Percentiles rank a stretch among this genome's conserved stretches.
Evolutionary conservation across 2,797 vertebrate species (phyloP).

Genomic region (Tragopan temminckii): DNA sequence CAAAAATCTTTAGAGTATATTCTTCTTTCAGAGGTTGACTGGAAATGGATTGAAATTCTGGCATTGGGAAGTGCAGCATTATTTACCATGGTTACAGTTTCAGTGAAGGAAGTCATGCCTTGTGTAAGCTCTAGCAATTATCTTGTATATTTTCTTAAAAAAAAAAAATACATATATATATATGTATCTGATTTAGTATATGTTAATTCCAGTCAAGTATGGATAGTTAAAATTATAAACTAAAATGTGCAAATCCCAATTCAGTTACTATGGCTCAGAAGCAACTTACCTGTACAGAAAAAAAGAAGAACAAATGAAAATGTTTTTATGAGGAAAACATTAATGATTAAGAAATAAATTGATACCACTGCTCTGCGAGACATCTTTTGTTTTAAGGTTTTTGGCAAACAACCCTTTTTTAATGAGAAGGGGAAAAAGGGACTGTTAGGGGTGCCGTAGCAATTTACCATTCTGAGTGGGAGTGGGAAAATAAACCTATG

Average conservation of each 20-base stretch:
- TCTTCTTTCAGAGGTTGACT: conserved; percentile 2
- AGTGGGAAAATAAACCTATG: not conserved
- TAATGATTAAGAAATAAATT: not conserved
- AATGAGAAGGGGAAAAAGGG: not conserved
- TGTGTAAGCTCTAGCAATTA: conserved; percentile 52
- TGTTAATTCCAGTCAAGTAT: conserved; percentile 36
- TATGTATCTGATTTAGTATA: not conserved
- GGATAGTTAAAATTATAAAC: conserved; percentile 38
- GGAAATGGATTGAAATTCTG: conserved; percentile 44
- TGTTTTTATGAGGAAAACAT: conserved; percentile 25
- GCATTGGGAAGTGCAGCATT: not conserved
- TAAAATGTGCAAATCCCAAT: conserved; percentile 51
- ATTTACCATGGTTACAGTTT: conserved; percentile 33
- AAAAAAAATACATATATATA: not conserved
- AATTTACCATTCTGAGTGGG: not conserved
- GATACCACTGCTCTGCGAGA: not conserved
- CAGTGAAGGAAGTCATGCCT: conserved; percentile 34
- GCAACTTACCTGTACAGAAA: not conserved
- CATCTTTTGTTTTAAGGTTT: not conserved
- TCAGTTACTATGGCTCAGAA: conserved; percentile 44
- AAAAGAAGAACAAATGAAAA: conserved; percentile 13
- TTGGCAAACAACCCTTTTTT: not conserved
- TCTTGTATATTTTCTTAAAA: conserved; percentile 9
- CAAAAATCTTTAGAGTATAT: not conserved
- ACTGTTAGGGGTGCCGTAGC: not conserved